These are phyloP conservation scores for Hippoglossus stenolepis DNA, from an alignment of 2,113 vertebrate species.

Conservation along the genomic window DNA sequence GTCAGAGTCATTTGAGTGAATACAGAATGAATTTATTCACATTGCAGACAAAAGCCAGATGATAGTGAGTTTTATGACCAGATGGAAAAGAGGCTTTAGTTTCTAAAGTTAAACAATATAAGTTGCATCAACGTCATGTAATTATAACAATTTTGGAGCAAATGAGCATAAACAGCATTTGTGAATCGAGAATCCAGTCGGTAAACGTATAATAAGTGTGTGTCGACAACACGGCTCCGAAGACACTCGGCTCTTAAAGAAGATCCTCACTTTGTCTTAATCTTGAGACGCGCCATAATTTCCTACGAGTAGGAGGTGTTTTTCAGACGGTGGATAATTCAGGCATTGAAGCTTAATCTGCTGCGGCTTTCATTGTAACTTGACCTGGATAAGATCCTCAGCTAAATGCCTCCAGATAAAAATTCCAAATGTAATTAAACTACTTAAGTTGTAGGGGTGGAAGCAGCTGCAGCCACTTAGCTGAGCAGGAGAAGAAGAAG, in stretches of 20 bases:
- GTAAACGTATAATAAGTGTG: too few relatives aligned
- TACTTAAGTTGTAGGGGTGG: conserved; percentile 27
- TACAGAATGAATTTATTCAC: too few relatives aligned
- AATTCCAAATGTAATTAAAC: conserved; percentile 58
- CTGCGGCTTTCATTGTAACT: conserved; percentile 29
- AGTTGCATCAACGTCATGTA: too few relatives aligned
- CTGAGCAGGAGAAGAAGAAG: neutral
- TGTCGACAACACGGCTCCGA: too few relatives aligned
- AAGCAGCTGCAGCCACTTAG: conserved; percentile 51
- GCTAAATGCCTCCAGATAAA: conserved; percentile 43
- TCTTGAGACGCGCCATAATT: neutral
- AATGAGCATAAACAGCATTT: too few relatives aligned
- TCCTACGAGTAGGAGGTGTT: conserved; percentile 30
- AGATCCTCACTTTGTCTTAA: neutral
- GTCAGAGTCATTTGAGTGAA: too few relatives aligned
- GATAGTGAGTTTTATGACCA: too few relatives aligned
- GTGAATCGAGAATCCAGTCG: too few relatives aligned
- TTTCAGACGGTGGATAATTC: conserved; percentile 37
- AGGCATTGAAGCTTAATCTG: conserved; percentile 36
- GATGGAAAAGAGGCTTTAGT: too few relatives aligned
- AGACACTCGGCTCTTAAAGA: neutral
- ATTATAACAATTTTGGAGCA: too few relatives aligned
- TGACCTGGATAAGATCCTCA: conserved; percentile 42
- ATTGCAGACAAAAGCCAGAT: too few relatives aligned
- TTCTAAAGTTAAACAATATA: too few relatives aligned